Evolutionary conservation across 2,888 invertebrate species (phyloP), one percentile per base, ranked within the genome.

Genomic region (Dicroscelio sp.): DNA sequence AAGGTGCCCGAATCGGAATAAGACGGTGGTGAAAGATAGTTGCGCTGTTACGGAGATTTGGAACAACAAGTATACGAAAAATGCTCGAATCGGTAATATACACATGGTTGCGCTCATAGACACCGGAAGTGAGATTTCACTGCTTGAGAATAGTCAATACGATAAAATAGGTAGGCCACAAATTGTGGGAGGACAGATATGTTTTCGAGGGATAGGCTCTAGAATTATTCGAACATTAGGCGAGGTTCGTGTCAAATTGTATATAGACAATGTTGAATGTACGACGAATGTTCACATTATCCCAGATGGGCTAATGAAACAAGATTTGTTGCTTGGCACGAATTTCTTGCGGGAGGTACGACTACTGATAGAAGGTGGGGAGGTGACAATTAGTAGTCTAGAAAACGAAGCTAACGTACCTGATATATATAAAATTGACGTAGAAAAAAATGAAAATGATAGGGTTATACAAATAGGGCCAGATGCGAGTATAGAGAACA

Each of bases 71-170:
- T 73, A 27, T 48, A 43, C 25, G 12, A 80, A 73, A 31, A 17
- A 58, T 23, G 73, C 80, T 31, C 14, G 1, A 52, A 43, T 87
- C 43, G 67, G 60, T n/a, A 58, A 79, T 8, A 30, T 31, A 5
- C 38, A 73, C 33, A 43, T 87, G 58, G 27, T 20, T 12, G 87
- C 75, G 2, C 27, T 88, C 12, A 55, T 76, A n/a, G 76, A 76
- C 23, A 76, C 33, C 5, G 76, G 76, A 27, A 76, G 76, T 33
- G 76, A 31, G 14, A 58, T 76, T 30, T 58, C 76, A 55, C 33
- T 76, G 14, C 8, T 76, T 2, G 5, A 33, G 25, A 23, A 14
- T 6, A 55, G 58, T 17, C 12, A 3, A n/a, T 76, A 76, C 58
- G 58, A n/a, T 14, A 58, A 58, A n/a, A 1, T 76, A 10, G 76